A percentile compares a stretch with the other conserved stretches of the same genome.
Evolutionary conservation across 2,113 vertebrate species (phyloP).

Genomic region (Trematocara macrostoma): DNA sequence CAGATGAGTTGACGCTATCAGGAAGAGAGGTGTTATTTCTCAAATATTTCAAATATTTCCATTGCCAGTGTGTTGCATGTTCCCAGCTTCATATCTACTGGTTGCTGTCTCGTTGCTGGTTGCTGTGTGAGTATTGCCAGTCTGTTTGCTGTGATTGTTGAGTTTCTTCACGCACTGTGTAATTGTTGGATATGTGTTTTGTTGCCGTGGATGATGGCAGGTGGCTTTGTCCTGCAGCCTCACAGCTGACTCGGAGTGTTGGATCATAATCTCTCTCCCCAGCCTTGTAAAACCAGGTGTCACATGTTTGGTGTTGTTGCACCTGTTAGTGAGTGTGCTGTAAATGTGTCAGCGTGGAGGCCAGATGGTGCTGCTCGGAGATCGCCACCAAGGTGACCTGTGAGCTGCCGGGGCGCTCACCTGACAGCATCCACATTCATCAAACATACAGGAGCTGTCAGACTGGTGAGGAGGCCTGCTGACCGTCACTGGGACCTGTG

Average conservation of each 20-base stretch:
- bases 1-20: not conserved
- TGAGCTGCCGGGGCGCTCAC: not conserved
- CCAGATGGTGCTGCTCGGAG: slow-evolving; percentile 27
- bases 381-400: slow-evolving; percentile 28
- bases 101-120: not conserved
- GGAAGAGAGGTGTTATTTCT: not conserved
- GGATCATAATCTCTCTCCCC: not conserved
- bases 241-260: not conserved
- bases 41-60: not conserved
- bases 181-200: not conserved
- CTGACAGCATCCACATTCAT: not conserved
- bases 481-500: not conserved
- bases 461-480: not conserved
- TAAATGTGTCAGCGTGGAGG: not conserved
- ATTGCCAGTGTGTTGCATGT: not conserved
- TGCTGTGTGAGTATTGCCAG: not conserved
- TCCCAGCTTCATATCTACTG: not conserved
- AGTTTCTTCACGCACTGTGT: not conserved
- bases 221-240: not conserved
- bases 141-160: not conserved
- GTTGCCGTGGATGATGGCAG: not conserved
- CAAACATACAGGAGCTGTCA: not conserved
- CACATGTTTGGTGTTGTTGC: not conserved
- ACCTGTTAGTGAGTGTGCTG: not conserved
- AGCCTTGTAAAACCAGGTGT: not conserved